These are phyloP conservation scores for Pseudolaguvia tuberculata DNA, from an alignment of 2,113 vertebrate genomes.

Conservation along the genomic window DNA sequence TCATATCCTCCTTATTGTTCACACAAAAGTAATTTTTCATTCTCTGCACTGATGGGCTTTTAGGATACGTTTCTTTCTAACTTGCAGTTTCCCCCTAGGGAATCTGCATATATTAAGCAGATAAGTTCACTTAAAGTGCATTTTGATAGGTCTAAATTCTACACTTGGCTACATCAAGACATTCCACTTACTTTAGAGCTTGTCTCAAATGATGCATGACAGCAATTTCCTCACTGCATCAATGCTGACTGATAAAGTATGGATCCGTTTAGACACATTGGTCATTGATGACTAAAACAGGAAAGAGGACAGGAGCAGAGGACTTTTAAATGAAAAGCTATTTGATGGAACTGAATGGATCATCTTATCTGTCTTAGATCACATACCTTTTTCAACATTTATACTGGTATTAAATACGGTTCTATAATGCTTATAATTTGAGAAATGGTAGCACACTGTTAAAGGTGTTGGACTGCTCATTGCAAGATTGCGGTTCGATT, in stretches of 20 bases:
- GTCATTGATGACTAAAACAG: constrained; percentile 1
- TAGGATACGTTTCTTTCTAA: not conserved
- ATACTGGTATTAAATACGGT: not conserved
- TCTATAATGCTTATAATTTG: not conserved
- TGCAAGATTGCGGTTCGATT: too few species aligned
- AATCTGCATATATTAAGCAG: constrained; percentile 6
- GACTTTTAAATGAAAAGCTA: not conserved
- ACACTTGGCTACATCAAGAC: not conserved
- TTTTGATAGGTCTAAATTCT: not conserved
- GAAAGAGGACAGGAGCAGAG: not conserved
- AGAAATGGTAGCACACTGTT: too few species aligned
- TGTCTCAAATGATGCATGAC: constrained; percentile 14
- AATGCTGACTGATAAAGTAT: constrained; percentile 13
- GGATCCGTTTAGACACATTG: not conserved
- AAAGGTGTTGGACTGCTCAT: too few species aligned
- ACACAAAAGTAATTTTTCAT: not conserved
- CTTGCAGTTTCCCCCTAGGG: not conserved
- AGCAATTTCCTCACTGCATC: constrained; percentile 6
- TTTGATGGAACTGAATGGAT: constrained; percentile 1
- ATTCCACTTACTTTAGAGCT: constrained; percentile 19
- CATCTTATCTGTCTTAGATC: not conserved
- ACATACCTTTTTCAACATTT: not conserved
- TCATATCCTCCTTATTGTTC: not conserved
- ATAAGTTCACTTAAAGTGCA: constrained; percentile 20
- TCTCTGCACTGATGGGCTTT: not conserved